Percentiles rank a stretch among this genome's conserved stretches.
Evolutionary conservation across 2,888 invertebrate species (phyloP).

Genomic region (Aleiodes testaceus): DNA sequence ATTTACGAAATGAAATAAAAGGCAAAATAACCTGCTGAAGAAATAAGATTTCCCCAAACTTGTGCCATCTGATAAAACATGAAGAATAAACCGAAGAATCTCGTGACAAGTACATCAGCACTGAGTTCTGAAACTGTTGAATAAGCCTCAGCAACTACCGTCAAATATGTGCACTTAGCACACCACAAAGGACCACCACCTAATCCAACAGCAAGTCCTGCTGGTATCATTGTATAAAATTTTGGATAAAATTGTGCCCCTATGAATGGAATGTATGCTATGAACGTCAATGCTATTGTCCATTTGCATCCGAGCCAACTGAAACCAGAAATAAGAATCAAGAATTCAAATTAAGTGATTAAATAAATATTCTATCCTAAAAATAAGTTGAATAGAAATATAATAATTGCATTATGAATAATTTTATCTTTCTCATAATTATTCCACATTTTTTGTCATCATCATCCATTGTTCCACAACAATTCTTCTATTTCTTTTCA

Average conservation of each 20-base stretch:
- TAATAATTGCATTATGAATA: too few species aligned
- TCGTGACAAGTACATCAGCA: conserved; percentile 86
- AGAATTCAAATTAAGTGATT: background rate
- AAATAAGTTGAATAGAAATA: too few species aligned
- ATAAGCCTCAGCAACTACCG: conserved; percentile 87
- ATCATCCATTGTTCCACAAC: too few species aligned
- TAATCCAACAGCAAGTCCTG: conserved; percentile 87
- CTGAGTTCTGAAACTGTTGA: conserved; percentile 80
- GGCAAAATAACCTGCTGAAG: conserved; percentile 81
- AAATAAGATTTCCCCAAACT: conserved; percentile 94
- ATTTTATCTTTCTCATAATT: too few species aligned
- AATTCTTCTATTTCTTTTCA: too few species aligned
- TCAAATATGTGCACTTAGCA: conserved; percentile 95
- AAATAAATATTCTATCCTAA: too few species aligned
- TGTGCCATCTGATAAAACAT: conserved; percentile 97
- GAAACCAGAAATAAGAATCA: conserved; percentile 57
- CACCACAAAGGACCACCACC: conserved; percentile 97
- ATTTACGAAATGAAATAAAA: too few species aligned
- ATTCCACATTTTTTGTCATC: background rate
- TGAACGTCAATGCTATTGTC: conserved; percentile 88
- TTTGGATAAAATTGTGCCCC: conserved; percentile 91
- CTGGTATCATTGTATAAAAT: conserved; percentile 88
- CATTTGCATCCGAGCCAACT: conserved; percentile 94
- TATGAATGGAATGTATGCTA: conserved; percentile 94
- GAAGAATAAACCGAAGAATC: conserved; percentile 96